Conservation (phyloP, 1,140 invertebrate species). For the Nebria ingens region DNA sequence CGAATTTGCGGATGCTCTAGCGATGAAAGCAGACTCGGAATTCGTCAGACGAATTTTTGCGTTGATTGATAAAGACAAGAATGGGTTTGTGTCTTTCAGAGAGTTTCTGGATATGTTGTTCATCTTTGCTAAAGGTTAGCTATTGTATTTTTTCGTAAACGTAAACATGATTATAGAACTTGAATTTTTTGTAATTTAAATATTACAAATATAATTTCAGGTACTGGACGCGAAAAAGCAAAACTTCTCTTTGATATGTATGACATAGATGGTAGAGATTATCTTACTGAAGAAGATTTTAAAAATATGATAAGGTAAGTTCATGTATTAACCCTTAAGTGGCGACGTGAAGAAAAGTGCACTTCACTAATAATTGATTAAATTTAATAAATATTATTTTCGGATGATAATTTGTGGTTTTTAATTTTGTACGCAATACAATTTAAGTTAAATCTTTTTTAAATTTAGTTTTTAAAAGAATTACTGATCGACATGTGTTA, state of each 20-base stretch:
- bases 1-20: constrained; percentile 52
- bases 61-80: constrained; percentile 50
- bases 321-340: not conserved
- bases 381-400: no score
- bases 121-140: constrained; percentile 44
- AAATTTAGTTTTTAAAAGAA: constrained; percentile 4
- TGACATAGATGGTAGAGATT: constrained; percentile 40
- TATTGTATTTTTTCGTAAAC: not conserved
- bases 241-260: constrained; percentile 52
- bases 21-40: constrained; percentile 41
- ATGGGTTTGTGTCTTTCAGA: constrained; percentile 54
- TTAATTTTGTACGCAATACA: no score
- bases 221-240: constrained; percentile 42
- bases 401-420: no score
- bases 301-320: constrained; percentile 43
- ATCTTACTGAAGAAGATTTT: constrained; percentile 41
- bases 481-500: no score
- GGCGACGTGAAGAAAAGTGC: no score
- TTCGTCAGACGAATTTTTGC: constrained; percentile 52
- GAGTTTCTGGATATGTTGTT: constrained; percentile 54
- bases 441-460: not conserved
- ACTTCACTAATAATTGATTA: no score
- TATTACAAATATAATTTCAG: constrained; percentile 20
- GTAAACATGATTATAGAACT: not conserved
- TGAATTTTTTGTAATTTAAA: not conserved